phyloP scores from a whole-genome alignment of 2,113 vertebrate genomes.

The Tylochromis polylepis region DNA sequence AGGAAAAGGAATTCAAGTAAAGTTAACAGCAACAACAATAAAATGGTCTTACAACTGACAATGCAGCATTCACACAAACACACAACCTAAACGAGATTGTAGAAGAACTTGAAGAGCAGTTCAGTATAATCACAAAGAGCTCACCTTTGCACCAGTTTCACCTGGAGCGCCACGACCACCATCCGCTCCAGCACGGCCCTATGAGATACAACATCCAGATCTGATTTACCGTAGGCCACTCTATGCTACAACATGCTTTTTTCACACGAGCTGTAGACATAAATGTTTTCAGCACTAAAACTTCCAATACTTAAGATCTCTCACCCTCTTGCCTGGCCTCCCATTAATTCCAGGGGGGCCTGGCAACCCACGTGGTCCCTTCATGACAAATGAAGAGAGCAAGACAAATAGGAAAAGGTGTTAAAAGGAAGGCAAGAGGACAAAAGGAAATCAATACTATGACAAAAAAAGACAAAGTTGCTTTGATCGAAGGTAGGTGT shows the following conservation, averaged over 20 bases:
- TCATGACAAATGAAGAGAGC: neutral
- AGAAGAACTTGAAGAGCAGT: neutral
- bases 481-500: neutral
- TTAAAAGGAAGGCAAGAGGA: neutral
- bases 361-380: conserved; percentile 82
- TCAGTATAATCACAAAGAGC: neutral
- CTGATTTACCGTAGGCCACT: neutral
- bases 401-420: conserved; percentile 1
- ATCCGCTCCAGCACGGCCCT: conserved; percentile 82
- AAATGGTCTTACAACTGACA: neutral
- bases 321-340: conserved; percentile 82
- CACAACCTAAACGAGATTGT: neutral
- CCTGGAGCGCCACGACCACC: conserved; percentile 87
- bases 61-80: neutral
- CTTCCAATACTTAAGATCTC: conserved; percentile 25
- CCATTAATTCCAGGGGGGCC: conserved; percentile 76
- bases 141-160: conserved; percentile 85
- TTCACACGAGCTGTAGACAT: neutral
- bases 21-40: neutral
- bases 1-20: neutral
- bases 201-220: conserved; percentile 11
- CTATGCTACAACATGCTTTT: neutral
- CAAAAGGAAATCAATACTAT: conserved; percentile 7
- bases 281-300: neutral
- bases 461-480: neutral